Evolutionary conservation across 2,113 vertebrate genomes (phyloP).

Genomic region (Rhegmatorhina hoffmannsi): DNA sequence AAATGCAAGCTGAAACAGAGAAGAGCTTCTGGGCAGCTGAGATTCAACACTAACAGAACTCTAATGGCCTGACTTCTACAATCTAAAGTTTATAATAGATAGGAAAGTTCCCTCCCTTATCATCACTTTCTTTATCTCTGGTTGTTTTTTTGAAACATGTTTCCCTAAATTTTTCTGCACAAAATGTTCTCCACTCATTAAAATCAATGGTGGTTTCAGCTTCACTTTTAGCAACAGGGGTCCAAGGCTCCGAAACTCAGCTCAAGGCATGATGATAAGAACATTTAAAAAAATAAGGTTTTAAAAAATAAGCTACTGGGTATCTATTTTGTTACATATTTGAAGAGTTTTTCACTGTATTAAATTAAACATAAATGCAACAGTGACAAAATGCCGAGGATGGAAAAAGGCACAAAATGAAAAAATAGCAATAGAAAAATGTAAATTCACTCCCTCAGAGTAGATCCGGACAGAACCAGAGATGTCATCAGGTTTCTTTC

Average conservation of each 20-base stretch:
- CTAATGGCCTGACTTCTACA: neutral
- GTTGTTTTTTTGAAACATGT: constrained; percentile 1
- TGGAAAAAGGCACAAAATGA: neutral
- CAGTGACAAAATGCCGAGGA: neutral
- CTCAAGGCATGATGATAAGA: constrained; percentile 30
- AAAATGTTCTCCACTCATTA: neutral
- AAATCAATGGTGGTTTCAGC: neutral
- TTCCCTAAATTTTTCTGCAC: neutral
- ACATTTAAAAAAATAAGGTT: neutral
- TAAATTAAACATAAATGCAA: constrained; percentile 38
- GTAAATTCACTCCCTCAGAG: neutral
- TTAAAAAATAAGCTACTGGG: neutral
- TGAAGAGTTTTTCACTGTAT: neutral
- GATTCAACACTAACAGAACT: neutral
- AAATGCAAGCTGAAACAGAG: neutral
- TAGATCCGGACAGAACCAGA: neutral
- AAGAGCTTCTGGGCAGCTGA: neutral
- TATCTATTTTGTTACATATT: constrained; percentile 26
- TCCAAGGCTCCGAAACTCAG: constrained; percentile 12
- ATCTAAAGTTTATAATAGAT: neutral
- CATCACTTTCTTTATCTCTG: neutral
- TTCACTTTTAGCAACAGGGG: neutral
- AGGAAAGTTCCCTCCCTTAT: neutral
- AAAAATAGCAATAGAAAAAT: neutral
- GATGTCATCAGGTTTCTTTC: neutral